Evolutionary conservation across 2,888 invertebrate genomes (phyloP), one percentile per base, ranked within the genome.

Genomic region (Aleiodes alternator): DNA sequence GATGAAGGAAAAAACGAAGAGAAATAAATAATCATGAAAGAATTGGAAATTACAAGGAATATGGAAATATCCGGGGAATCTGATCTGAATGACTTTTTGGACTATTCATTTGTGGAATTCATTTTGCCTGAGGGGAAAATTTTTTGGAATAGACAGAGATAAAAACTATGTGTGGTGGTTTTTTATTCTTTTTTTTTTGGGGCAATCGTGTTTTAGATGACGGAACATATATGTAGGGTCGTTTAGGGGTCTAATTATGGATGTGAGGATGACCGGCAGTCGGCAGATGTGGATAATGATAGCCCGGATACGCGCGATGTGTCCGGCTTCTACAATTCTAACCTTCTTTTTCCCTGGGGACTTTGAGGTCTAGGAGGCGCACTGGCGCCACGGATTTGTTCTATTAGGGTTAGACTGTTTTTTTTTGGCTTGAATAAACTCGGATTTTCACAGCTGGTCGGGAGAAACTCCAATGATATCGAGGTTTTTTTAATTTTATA

Each of bases 221-320:
- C 82, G 83, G 85, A 86, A 86, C 84, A 80, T 78, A 78, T 34
- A 86, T 78, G 79, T 77, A 50, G 72, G 43, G 38, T 68, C 80
- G 81, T 80, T 82, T 80, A 81, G 82, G 80, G 78, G 78, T 79
- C 78, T 81, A 81, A 81, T 81, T 81, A 77, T 76, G 70, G 78
- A 73, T 51, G 31, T 68, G 69, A 69, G 86, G 81, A 83, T 82
- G 70, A 80, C 79, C 80, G 78, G 77, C 81, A 80, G 80, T 82
- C 82, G 84, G 86, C 87, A 87, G 87, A 87, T 87, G 88, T 80
- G 83, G 86, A 85, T 86, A 87, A 87, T 87, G 84, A 87, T 87
- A 87, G 85, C 81, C 83, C 82, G 80, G 84, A 85, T 83, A 82
- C 79, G 82, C 80, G 80, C 84, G 81, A 84, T 85, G 82, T 87